Evolutionary conservation across 2,113 vertebrate species (phyloP).

Genomic region (Mandrillus leucophaeus): DNA sequence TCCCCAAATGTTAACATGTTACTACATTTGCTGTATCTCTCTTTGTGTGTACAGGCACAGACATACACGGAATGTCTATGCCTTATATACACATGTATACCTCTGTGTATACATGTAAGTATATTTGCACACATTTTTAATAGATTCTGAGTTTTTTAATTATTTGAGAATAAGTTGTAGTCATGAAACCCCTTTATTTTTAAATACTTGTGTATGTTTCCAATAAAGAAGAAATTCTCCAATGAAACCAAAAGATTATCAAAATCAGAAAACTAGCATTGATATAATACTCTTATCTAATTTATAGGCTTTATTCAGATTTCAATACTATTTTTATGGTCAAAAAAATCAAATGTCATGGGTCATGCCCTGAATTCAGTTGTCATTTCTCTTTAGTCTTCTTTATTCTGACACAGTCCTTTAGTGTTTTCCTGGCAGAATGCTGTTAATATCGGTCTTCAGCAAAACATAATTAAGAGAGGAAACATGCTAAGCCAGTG

Average conservation of each 20-base stretch:
- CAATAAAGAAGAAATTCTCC: neutral
- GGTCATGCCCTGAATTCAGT: neutral
- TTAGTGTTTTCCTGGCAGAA: neutral
- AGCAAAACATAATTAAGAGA: constrained; percentile 33
- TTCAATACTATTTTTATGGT: neutral
- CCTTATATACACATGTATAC: neutral
- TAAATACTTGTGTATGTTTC: neutral
- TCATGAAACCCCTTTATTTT: neutral
- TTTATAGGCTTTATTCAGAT: neutral
- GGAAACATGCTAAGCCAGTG: neutral
- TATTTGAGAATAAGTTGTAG: neutral
- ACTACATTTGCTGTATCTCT: neutral
- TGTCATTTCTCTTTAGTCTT: neutral
- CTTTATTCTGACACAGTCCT: constrained; percentile 17
- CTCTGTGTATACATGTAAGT: neutral
- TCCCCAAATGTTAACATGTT: neutral
- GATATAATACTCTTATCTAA: neutral
- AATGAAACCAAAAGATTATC: neutral
- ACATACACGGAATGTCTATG: neutral
- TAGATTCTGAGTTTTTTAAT: neutral
- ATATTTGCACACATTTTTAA: neutral
- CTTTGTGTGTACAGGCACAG: neutral
- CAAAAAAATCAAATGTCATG: neutral
- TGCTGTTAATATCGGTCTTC: neutral
- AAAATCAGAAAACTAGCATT: constrained; percentile 32